Base-by-base conservation (phyloP, 1,140 invertebrate species). In the Vanessa tameamea region DNA sequence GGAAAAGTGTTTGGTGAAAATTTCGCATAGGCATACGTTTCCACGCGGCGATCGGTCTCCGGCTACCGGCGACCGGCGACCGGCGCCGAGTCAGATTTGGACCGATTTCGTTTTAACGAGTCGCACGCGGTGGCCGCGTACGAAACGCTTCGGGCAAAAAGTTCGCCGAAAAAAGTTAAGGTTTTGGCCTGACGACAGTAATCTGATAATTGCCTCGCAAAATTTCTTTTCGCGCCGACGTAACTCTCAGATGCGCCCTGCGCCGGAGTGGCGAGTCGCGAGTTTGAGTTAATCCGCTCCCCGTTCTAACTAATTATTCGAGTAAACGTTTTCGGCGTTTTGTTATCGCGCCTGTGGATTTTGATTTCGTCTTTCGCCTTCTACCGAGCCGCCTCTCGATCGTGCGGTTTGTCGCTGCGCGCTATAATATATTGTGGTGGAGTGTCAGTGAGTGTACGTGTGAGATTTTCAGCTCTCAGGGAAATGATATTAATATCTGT, bases 131-230 rank as follows among this genome's bases (percentile, higher is more conserved):
- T 50, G 55, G 55, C 55, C 55, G 55, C 9, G 55, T 26, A 57
- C 55, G 55, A 57, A 51, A 57, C 57, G 57, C 57, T 61, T 26
- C 57, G 57, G 57, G 57, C 69, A 50, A 71, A 64, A 64, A 64
- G 59, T 64, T 51, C 69, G 68, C 68, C 68, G 61, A 66, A 66
- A 71, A 83, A 71, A 47, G 59, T 71, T 71, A 80, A 85, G 82
- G 84, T 57, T 50, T 50, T 51, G 23, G 61, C 69, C 47, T 71
- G 48, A 63, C 61, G 69, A 64, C 69, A 71, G 69, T 64, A 64
- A 64, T 71, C 69, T 71, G 57, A 64, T 37, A 53, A 64, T 64
- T 53, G 37, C 15, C 55, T 69, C 55, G 57, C 55, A 48, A 64
- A 64, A 64, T 64, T 64, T 64, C 64, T 64, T 64, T 64, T 57